Base-by-base conservation (phyloP, 92 coral and sea anemone species). In the Micromussa lordhowensis region DNA sequence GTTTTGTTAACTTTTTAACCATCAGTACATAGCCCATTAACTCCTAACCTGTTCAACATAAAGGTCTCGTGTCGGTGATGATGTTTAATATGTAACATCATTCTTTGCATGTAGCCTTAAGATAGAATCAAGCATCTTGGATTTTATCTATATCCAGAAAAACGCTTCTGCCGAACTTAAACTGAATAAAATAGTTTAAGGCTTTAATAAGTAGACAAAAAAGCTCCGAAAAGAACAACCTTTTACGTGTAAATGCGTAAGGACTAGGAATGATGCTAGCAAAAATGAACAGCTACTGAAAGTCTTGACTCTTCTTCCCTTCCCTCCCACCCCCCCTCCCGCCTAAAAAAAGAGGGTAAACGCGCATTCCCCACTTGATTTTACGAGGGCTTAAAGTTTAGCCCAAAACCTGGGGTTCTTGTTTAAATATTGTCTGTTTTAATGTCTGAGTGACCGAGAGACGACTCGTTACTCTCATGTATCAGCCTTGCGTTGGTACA, bases 381-480 rank as follows among this genome's bases (percentile, higher is more conserved):
- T 29, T 48, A 10, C 54, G 78, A 73, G 22, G 78, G 78, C n/a
- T 73, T 73, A 29, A 73, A 30, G 78, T 73, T 24, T 73, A 10
- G 78, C 78, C 22, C 78, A 73, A 10, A 73, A 14, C 78, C 51
- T 73, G 22, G 22, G 22, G 78, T 73, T 73, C 53, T 14, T 73
- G 22, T 73, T 73, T 29, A 73, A 10, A 73, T 73, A 73, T 73
- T 73, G 78, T 73, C 78, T 29, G 78, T 73, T 73, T 24, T 73
- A 38, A 73, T 73, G 78, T 73, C 78, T 73, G 78, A 73, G n/a
- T n/a, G n/a, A n/a, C 78, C 22, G 78, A 73, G 78, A 9, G 78
- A 73, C 34, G 22, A 73, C 22, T 73, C 78, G 78, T 73, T 73
- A 73, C 34, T 73, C 78, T 34, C n/a, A n/a, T n/a, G n/a, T n/a